Conservation (phyloP, 2,113 vertebrate genomes). For the Sula dactylatra region DNA sequence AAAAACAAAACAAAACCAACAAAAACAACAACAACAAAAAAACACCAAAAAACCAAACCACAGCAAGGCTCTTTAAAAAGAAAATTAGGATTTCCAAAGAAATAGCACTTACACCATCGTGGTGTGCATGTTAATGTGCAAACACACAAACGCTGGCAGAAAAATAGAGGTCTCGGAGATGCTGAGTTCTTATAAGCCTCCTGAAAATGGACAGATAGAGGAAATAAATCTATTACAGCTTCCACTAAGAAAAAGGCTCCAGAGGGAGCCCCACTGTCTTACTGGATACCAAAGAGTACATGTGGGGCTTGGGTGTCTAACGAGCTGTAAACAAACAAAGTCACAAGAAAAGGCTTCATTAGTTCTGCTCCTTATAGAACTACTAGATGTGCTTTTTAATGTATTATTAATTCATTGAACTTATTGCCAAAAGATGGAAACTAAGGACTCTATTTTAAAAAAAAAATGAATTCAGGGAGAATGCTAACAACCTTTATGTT, state of each 20-base stretch:
- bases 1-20: not conserved
- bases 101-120: not conserved
- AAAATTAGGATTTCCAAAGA: not conserved
- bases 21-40: not conserved
- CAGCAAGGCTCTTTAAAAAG: not conserved
- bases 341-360: slow-evolving; percentile 38
- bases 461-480: not conserved
- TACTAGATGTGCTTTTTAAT: not conserved
- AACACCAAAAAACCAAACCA: not conserved
- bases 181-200: not conserved
- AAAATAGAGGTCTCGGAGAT: not conserved
- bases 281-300: not conserved
- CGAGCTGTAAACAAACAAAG: slow-evolving; percentile 7
- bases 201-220: not conserved
- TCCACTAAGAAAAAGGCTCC: not conserved
- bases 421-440: not conserved
- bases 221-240: not conserved
- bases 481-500: not conserved
- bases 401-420: not conserved
- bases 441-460: not conserved
- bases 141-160: not conserved
- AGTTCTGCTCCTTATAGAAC: not conserved
- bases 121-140: not conserved
- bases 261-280: not conserved
- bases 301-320: slow-evolving; percentile 7